Base-by-base conservation (phyloP, 2,888 invertebrate genomes). In the Drosophila quinaria region DNA sequence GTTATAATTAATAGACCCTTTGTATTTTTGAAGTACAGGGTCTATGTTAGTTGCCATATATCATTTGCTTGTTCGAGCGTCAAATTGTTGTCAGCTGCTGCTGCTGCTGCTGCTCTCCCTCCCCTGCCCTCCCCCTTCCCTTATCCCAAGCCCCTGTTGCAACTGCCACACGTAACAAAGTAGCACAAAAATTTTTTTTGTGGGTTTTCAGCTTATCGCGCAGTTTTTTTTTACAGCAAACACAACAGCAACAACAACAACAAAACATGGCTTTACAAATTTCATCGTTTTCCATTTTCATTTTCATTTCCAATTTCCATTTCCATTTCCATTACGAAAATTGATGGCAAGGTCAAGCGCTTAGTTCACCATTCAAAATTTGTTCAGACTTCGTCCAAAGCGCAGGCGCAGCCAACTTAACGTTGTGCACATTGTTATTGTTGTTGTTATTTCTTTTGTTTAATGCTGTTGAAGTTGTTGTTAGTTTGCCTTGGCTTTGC, bases 261-360 rank as follows among this genome's bases (percentile, higher is more conserved):
- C 70, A 68, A 46, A 31, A 8, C 42, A 37, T 46, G 52, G 41
- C 54, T 65, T 73, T 54, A 67, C 74, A 78, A 58, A 67, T 74
- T 62, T 50, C 37, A 58, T 52, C 71, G 76, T 67, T 80, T 86
- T 77, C 52, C 70, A 65, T 81, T 80, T 75, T 37, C 71, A 65
- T 81, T 80, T 75, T 37, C 71, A 75, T 76, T 77, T 65, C 37
- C 47, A 63, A 13, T 51, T 37, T 1, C n/a, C 10, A 49, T 17
- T 76, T 58, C 50, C 61, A 80, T 82, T 80, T 67, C 64, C 80
- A 82, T 80, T 87, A 86, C 81, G 66, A 75, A 81, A 89, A 84
- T 89, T 89, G 87, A 87, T 89, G 80, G 88, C 89, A 89, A 89
- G 87, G 89, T 89, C 89, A 84, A 86, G 73, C 79, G 85, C 22